Evolutionary conservation across 2,888 invertebrate genomes (phyloP).

Genomic region (Beris morrisii): DNA sequence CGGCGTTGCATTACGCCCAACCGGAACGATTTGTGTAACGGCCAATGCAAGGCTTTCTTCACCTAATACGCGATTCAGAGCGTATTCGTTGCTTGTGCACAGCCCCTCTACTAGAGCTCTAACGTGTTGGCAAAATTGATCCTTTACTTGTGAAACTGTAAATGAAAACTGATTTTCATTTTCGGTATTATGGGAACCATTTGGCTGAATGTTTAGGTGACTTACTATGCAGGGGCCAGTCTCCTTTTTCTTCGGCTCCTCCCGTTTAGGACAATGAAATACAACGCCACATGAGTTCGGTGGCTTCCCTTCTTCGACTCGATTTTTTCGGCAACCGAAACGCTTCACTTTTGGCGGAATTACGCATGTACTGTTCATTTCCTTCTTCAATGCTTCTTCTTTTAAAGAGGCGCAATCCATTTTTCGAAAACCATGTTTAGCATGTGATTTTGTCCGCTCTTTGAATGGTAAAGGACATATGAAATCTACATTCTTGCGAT

Average conservation of each 20-base stretch:
- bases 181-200: background rate
- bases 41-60: too few species aligned
- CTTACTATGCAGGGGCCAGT: constrained; percentile 5
- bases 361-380: background rate
- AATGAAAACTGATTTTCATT: constrained; percentile 23
- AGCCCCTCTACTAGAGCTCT: too few species aligned
- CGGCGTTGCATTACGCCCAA: background rate
- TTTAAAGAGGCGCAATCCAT: constrained; percentile 15
- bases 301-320: background rate
- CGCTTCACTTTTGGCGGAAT: background rate
- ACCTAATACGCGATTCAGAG: too few species aligned
- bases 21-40: background rate
- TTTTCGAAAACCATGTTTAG: constrained; percentile 1
- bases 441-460: background rate
- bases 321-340: constrained; percentile 9
- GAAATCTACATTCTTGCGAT: background rate
- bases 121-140: too few species aligned
- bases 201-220: background rate
- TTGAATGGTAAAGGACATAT: background rate
- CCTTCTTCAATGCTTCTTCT: background rate
- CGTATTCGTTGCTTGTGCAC: too few species aligned
- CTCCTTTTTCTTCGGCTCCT: constrained; percentile 10
- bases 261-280: constrained; percentile 12
- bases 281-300: constrained; percentile 17
- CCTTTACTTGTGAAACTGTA: constrained; percentile 7